Base-by-base conservation (phyloP, 37 sponge, comb jelly and placozoan genomes). In the Agelas oroides region DNA sequence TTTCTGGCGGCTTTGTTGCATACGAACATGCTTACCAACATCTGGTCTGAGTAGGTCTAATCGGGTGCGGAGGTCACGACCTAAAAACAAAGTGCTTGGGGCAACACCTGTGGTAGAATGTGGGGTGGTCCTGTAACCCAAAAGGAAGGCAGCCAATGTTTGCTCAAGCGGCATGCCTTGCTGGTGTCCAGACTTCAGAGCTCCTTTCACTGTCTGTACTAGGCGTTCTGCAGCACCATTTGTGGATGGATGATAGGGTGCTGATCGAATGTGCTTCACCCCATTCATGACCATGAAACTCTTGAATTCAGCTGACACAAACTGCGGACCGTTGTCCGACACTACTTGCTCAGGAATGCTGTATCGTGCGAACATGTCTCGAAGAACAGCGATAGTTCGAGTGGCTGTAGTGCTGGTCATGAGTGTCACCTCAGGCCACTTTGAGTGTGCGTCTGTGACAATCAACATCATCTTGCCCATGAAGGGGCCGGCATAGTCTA, bases 251-350 rank as follows among this genome's bases (percentile, higher is more conserved):
- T 87, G 81, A 62, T 86, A 84, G 6, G 85, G 85, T 25, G 85
- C 67, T 0, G 46, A 41, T n/a, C 56, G 17, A 20, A 75, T 65
- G 30, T 77, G 78, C 38, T 69, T 76, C 2, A 86, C 59, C 5
- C 79, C 86, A 78, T 86, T 86, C 0, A 2, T 6, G 28, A 55
- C 53, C 28, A 77, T 13, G 53, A 86, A 86, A 3, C 16, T 19
- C 27, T 11, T 6, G 63, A 86, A 77, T 70, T 77, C 79, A 1
- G 5, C 61, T 17, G 71, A 59, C 32, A 37, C 41, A 77, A 86
- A 86, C 61, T 76, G 72, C 2, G 79, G 77, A n/a, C 86, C 79
- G 75, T 86, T 86, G 33, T 84, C 76, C 46, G 85, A 76, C 18
- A 84, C 76, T 1, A 84, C 6, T 19, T 66, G 69, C 25, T 25